These are phyloP conservation scores for Ianthella basta DNA, from an alignment of 37 sponge, comb jelly and placozoan species.

Conservation along the genomic window DNA sequence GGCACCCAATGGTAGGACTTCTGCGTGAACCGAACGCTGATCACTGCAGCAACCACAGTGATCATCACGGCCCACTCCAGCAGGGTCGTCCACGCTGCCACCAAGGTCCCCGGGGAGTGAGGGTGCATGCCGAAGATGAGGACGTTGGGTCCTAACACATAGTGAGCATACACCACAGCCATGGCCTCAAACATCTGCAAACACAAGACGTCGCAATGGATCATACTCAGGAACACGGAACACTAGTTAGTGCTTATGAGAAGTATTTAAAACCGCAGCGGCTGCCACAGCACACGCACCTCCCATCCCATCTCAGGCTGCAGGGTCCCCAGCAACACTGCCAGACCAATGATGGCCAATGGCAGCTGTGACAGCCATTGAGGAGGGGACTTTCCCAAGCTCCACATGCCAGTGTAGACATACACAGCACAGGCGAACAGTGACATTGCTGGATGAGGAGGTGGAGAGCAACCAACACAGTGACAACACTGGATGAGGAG, in stretches of 20 bases:
- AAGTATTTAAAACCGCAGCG: slow-evolving; percentile 4
- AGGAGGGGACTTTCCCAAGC: background rate
- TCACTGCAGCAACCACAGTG: background rate
- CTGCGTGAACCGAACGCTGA: background rate
- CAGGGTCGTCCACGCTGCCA: slow-evolving; percentile 12
- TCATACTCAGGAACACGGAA: slow-evolving; percentile 42
- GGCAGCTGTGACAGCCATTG: slow-evolving; percentile 44
- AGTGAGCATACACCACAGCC: background rate
- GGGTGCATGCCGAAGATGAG: background rate
- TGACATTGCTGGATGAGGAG: slow-evolving; percentile 26
- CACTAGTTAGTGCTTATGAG: slow-evolving; percentile 1
- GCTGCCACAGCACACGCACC: background rate
- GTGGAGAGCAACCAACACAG: background rate
- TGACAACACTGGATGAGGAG: too few species aligned
- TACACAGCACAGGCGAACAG: slow-evolving; percentile 27
- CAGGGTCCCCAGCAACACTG: slow-evolving; percentile 50
- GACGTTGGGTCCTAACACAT: background rate
- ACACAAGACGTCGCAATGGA: background rate
- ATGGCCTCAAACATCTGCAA: background rate
- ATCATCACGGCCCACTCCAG: slow-evolving; percentile 15
- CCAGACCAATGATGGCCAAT: slow-evolving; percentile 38
- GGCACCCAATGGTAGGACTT: background rate
- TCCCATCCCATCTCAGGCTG: slow-evolving; percentile 39
- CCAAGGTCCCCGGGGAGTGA: background rate
- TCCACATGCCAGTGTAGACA: slow-evolving; percentile 25